A percentile compares a stretch with the other conserved stretches of the same genome.
These are phyloP conservation scores for Xiphophorus birchmanni DNA, from an alignment of 2,797 vertebrate species.

Conservation along the genomic window DNA sequence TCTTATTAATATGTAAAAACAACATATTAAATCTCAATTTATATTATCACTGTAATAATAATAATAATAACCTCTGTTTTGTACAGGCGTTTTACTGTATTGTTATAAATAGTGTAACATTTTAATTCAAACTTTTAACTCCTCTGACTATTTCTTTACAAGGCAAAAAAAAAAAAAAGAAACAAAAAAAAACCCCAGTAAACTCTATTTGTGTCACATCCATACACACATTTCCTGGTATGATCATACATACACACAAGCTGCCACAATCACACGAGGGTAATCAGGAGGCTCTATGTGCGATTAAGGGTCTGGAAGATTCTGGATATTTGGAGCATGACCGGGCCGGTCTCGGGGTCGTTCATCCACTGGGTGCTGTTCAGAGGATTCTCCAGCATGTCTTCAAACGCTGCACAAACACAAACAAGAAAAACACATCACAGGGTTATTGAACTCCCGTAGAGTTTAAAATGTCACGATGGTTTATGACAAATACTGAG, in stretches of 20 bases:
- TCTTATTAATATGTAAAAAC: constrained; percentile 78
- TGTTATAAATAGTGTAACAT: constrained; percentile 83
- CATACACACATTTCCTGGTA: constrained; percentile 35
- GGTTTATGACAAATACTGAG: neutral
- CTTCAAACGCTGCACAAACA: constrained; percentile 89
- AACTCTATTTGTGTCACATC: constrained; percentile 48
- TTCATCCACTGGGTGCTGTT: constrained; percentile 99
- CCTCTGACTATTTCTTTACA: constrained; percentile 65
- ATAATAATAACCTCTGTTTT: constrained; percentile 57
- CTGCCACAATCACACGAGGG: constrained; percentile 65
- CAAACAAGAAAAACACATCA: constrained; percentile 6
- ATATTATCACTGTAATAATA: constrained; percentile 64
- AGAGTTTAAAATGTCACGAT: neutral
- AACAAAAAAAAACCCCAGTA: constrained; percentile 24
- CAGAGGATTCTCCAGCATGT: constrained; percentile 98
- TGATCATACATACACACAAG: constrained; percentile 52
- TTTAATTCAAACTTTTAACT: constrained; percentile 65
- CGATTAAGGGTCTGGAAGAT: constrained; percentile 99
- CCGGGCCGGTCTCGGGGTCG: constrained; percentile 95
- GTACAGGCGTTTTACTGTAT: constrained; percentile 78
- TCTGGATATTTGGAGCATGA: constrained; percentile 99
- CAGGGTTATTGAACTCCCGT: neutral
- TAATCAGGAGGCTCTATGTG: constrained; percentile 84
- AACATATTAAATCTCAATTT: constrained; percentile 68
- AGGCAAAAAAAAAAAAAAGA: constrained; percentile 49